Conservation (phyloP, 2,113 vertebrate genomes). For the Salvator merianae region DNA sequence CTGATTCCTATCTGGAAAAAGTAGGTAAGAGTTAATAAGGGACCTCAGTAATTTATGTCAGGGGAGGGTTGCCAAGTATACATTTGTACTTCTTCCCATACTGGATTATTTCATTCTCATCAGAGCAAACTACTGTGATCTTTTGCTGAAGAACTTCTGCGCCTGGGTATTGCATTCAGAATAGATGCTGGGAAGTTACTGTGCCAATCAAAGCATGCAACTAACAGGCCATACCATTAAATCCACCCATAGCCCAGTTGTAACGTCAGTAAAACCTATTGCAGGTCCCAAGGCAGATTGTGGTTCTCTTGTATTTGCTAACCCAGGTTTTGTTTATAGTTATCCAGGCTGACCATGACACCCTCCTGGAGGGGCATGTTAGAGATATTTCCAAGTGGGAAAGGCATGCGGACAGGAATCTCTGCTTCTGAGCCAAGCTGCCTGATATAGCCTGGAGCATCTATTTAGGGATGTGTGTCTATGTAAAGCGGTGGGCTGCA, state of each 20-base stretch:
- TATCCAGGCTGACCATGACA: background rate
- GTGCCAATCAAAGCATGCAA: background rate
- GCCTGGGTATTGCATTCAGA: background rate
- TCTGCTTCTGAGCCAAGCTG: background rate
- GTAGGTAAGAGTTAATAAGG: background rate
- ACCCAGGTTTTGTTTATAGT: background rate
- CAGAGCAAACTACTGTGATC: background rate
- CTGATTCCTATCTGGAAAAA: background rate
- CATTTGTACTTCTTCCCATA: background rate
- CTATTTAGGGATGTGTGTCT: background rate
- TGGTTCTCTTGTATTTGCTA: background rate
- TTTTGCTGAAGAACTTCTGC: background rate
- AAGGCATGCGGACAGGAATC: background rate
- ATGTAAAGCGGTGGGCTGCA: background rate
- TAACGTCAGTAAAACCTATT: background rate
- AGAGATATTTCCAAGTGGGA: background rate
- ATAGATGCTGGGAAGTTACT: background rate
- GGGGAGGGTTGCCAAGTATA: background rate
- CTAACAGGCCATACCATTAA: background rate
- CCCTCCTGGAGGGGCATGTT: background rate
- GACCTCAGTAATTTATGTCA: background rate
- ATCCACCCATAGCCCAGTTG: background rate
- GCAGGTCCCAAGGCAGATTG: background rate
- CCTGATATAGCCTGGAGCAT: background rate
- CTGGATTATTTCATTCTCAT: background rate